Base-by-base conservation (phyloP, 2,797 vertebrate species). In the Anguilla marmorata region DNA sequence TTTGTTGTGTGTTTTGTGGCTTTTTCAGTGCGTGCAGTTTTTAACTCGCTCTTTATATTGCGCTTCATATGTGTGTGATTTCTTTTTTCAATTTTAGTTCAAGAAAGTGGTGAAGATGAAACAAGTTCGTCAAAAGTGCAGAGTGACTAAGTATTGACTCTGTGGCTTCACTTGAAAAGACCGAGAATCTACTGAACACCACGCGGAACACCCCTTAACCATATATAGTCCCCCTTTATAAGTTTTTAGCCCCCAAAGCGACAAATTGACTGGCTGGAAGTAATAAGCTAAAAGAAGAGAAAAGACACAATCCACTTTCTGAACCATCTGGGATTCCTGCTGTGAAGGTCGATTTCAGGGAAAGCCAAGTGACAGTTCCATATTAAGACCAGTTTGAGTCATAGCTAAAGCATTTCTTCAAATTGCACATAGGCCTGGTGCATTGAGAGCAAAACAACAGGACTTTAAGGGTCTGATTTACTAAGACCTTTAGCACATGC, bases 281-380 rank as follows among this genome's bases (percentile, higher is more conserved):
- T 45, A 52, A 24, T 88, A 85, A 76, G 84, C 84, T 85, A 16
- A 56, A 54, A 21, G 12, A n/a, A 24, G 33, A 33, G 27, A 83
- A 60, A 85, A 85, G 45, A 82, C 41, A 24, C 60, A 79, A 56
- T 90, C 79, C 79, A 82, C 19, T 82, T 82, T 50, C 85, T 41
- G 86, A 54, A 84, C 87, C 56, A 80, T 88, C 85, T 86, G 58
- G 72, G 84, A 87, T 86, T 88, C 41, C 50, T 69, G 69, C 74
- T 58, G 63, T 85, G 88, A 88, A 84, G 89, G 82, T 89, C 87
- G 87, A 88, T 90, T 88, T 89, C 41, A 54, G 11, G 54, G 41
- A 45, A 82, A 82, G 21, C 79, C 45, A 82, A 82, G 79, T 50
- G 37, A 48, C 45, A 82, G 45, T 82, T 82, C 79, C 45, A 48